Evolutionary conservation across 2,888 invertebrate genomes (phyloP).

Genomic region (Lithosia quadra): DNA sequence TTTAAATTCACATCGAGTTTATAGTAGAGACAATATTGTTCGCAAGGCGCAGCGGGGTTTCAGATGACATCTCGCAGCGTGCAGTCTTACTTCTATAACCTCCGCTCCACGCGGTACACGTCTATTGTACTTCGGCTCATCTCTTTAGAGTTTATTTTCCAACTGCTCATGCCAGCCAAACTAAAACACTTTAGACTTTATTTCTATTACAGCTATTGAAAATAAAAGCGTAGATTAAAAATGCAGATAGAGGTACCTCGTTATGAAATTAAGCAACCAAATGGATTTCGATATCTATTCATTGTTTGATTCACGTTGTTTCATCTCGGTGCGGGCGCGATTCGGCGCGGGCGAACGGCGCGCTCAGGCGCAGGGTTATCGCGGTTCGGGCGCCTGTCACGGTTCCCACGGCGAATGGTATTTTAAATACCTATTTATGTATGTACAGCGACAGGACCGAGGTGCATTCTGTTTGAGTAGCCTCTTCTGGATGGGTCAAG

Average conservation of each 20-base stretch:
- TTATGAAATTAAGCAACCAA: constrained; percentile 83
- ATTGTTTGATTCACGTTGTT: constrained; percentile 80
- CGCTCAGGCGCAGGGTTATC: constrained; percentile 70
- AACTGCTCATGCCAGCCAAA: constrained; percentile 45
- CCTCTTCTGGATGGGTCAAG: constrained; percentile 87
- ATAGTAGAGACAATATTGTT: constrained; percentile 85
- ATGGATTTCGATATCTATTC: constrained; percentile 79
- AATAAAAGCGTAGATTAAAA: constrained; percentile 82
- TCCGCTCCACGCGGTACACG: constrained; percentile 50
- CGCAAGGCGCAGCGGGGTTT: constrained; percentile 80
- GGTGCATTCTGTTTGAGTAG: constrained; percentile 81
- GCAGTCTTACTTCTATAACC: constrained; percentile 76
- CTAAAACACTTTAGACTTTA: constrained; percentile 66
- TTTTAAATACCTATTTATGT: constrained; percentile 86
- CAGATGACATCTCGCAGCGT: constrained; percentile 86
- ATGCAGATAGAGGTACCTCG: constrained; percentile 71
- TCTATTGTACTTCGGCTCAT: constrained; percentile 30
- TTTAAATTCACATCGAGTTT: constrained; percentile 82
- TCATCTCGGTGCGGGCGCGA: constrained; percentile 39
- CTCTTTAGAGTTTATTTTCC: constrained; percentile 44
- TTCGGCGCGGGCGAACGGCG: constrained; percentile 60
- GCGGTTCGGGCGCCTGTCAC: constrained; percentile 75
- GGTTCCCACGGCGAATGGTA: constrained; percentile 85
- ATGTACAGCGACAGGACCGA: constrained; percentile 82
- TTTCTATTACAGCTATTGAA: constrained; percentile 75